A percentile compares a stretch with the other conserved stretches of the same genome.
These are phyloP conservation scores for Falco punctatus DNA, from an alignment of 2,113 vertebrate species.

Conservation along the genomic window DNA sequence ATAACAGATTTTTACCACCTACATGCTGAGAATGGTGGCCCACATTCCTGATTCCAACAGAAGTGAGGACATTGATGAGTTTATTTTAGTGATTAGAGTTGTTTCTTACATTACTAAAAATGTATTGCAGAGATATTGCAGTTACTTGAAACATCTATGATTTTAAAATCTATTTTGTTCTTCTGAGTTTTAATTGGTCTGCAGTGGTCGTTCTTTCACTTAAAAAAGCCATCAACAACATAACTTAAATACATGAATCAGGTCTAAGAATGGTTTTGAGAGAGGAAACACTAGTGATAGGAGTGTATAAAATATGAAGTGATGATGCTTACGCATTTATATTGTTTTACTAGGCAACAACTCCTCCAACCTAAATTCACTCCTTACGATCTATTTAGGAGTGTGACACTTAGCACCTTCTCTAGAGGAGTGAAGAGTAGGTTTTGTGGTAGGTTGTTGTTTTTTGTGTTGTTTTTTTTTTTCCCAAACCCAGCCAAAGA, in stretches of 20 bases:
- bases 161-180: not conserved
- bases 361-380: not conserved
- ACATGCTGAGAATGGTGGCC: constrained; percentile 36
- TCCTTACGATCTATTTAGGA: not conserved
- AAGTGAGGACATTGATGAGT: constrained; percentile 34
- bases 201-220: not conserved
- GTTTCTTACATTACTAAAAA: constrained; percentile 23
- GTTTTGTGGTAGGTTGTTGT: not conserved
- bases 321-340: not conserved
- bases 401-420: not conserved
- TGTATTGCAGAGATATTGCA: not conserved
- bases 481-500: not conserved
- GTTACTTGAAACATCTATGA: not conserved
- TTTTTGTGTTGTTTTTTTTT: fast-evolving
- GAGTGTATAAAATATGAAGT: not conserved
- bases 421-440: not conserved
- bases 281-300: not conserved
- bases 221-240: not conserved
- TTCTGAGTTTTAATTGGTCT: not conserved
- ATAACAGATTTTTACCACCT: constrained; percentile 56
- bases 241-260: not conserved
- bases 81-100: constrained; percentile 33
- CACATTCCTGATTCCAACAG: constrained; percentile 43
- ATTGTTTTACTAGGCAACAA: not conserved
- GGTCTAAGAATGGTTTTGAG: not conserved